Conservation (phyloP, 2,888 invertebrate genomes). For the Actias luna region DNA sequence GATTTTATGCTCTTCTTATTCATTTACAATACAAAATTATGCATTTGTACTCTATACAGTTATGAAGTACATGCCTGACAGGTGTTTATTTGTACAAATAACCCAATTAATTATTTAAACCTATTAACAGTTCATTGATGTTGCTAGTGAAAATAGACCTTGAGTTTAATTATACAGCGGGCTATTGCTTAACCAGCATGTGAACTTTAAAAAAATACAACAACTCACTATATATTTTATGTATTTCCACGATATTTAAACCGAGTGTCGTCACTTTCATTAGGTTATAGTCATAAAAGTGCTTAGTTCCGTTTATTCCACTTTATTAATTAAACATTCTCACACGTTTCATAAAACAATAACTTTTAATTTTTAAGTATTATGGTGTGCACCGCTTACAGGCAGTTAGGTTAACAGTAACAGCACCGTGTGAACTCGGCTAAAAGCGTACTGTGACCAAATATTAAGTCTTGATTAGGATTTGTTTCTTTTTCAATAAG, state of each 20-base stretch:
- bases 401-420: slow-evolving; percentile 77
- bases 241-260: slow-evolving; percentile 40
- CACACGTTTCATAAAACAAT: slow-evolving; percentile 77
- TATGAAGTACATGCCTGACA: not conserved
- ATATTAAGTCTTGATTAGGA: slow-evolving; percentile 28
- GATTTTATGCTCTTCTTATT: no score
- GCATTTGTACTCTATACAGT: not conserved
- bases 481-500: no score
- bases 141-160: not conserved
- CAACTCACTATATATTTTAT: not conserved
- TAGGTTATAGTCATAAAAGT: slow-evolving; percentile 40
- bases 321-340: slow-evolving; percentile 79
- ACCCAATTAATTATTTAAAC: not conserved
- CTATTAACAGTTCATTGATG: not conserved
- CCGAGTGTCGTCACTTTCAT: slow-evolving; percentile 63
- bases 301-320: slow-evolving; percentile 68
- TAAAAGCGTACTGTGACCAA: slow-evolving; percentile 55
- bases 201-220: slow-evolving; percentile 35
- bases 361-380: slow-evolving; percentile 77
- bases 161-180: not conserved
- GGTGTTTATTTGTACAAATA: not conserved
- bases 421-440: slow-evolving; percentile 74
- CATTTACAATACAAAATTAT: not conserved
- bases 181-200: slow-evolving; percentile 50
- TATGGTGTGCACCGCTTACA: slow-evolving; percentile 73